phyloP scores from a whole-genome alignment of 1,140 invertebrate genomes.

The Mya arenaria region DNA sequence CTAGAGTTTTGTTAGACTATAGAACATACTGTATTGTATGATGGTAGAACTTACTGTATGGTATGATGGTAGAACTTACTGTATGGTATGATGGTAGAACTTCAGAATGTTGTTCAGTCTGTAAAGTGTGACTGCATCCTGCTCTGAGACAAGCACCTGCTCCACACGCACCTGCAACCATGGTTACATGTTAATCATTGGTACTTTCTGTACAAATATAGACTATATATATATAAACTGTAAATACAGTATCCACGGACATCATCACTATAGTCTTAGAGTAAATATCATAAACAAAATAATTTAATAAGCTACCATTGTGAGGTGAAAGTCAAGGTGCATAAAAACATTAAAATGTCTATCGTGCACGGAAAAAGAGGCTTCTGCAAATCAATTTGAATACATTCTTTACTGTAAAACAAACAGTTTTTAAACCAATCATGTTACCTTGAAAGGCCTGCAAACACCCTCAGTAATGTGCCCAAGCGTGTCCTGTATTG shows the following conservation, averaged over 20 bases:
- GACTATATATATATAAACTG: too few relatives aligned
- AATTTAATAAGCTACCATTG: too few relatives aligned
- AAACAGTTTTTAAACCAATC: too few relatives aligned
- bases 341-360: too few relatives aligned
- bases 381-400: too few relatives aligned
- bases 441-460: conserved; percentile 89
- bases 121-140: conserved; percentile 91
- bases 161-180: conserved; percentile 90
- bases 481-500: conserved; percentile 84
- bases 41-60: conserved; percentile 81
- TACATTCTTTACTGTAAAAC: neutral
- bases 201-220: too few relatives aligned
- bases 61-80: conserved; percentile 85
- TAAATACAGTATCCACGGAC: too few relatives aligned
- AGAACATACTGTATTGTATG: neutral
- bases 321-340: too few relatives aligned
- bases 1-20: neutral
- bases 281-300: too few relatives aligned
- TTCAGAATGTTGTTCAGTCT: conserved; percentile 93
- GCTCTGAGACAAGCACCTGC: conserved; percentile 92
- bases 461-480: conserved; percentile 95
- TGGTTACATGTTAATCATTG: neutral
- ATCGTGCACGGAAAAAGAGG: too few relatives aligned
- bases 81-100: conserved; percentile 92
- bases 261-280: too few relatives aligned